phyloP scores from a whole-genome alignment of 2,888 invertebrate species.

The Sussaba pulchella region DNA sequence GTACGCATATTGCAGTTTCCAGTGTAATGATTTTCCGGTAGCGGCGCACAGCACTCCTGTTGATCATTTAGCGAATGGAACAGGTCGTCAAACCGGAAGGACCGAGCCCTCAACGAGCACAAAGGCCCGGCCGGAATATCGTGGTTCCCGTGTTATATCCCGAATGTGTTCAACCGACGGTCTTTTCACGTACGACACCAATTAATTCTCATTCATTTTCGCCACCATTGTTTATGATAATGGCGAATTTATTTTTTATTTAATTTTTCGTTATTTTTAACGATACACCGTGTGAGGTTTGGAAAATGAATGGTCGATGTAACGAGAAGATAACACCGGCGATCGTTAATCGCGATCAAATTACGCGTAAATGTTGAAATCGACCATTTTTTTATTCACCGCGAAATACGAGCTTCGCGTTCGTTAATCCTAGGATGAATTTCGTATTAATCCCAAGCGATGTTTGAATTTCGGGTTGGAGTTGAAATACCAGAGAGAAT shows the following conservation, averaged over 20 bases:
- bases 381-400: too few relatives aligned
- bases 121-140: conserved; percentile 28
- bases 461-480: too few relatives aligned
- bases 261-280: too few relatives aligned
- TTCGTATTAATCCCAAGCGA: too few relatives aligned
- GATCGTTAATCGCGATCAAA: too few relatives aligned
- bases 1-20: conserved; percentile 20
- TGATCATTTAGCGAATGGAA: conserved; percentile 49
- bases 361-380: too few relatives aligned
- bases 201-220: not conserved
- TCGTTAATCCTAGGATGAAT: too few relatives aligned
- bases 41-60: conserved; percentile 25
- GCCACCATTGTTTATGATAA: not conserved
- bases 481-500: too few relatives aligned
- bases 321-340: too few relatives aligned
- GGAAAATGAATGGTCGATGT: too few relatives aligned
- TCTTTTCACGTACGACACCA: conserved; percentile 6
- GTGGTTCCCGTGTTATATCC: not conserved
- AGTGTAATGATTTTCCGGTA: conserved; percentile 35
- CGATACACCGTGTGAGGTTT: too few relatives aligned
- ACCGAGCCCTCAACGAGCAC: conserved; percentile 34
- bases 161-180: not conserved
- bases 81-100: conserved; percentile 54
- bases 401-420: too few relatives aligned
- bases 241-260: not conserved